Percentiles rank a stretch among this genome's conserved stretches.
Conservation (phyloP, 2,888 invertebrate genomes). For the Thalpophila matura region DNA sequence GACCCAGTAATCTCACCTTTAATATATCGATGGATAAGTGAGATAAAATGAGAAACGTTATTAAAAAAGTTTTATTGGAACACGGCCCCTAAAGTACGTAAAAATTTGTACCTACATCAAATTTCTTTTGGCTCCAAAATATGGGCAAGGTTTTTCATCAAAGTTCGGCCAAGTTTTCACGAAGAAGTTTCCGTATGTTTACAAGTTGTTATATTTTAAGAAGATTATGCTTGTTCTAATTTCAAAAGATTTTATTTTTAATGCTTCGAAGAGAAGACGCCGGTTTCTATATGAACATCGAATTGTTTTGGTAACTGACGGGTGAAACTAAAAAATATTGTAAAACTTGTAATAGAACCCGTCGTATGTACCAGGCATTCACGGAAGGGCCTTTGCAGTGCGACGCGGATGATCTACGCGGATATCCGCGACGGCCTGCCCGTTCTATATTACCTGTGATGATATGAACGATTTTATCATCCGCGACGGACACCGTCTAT, state of each 20-base stretch:
- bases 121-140: conserved; percentile 29
- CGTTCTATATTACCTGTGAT: no score
- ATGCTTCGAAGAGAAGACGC: neutral
- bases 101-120: conserved; percentile 50
- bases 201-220: conserved; percentile 48
- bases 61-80: conserved; percentile 73
- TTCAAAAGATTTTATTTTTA: conserved; percentile 17
- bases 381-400: no score
- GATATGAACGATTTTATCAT: no score
- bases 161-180: conserved; percentile 48
- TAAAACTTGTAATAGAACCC: no score
- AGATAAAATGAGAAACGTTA: conserved; percentile 64
- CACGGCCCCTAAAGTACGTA: conserved; percentile 22
- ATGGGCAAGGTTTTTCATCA: conserved; percentile 56
- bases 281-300: neutral
- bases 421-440: no score
- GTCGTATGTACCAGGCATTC: no score
- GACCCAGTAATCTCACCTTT: conserved; percentile 28
- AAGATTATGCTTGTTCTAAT: conserved; percentile 30
- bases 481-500: no score
- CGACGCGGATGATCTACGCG: no score
- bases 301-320: no score
- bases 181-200: conserved; percentile 37
- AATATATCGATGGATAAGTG: conserved; percentile 36
- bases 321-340: no score